phyloP scores from a whole-genome alignment of 37 sponge, comb jelly and placozoan species.

The Spongilla lacustris region DNA sequence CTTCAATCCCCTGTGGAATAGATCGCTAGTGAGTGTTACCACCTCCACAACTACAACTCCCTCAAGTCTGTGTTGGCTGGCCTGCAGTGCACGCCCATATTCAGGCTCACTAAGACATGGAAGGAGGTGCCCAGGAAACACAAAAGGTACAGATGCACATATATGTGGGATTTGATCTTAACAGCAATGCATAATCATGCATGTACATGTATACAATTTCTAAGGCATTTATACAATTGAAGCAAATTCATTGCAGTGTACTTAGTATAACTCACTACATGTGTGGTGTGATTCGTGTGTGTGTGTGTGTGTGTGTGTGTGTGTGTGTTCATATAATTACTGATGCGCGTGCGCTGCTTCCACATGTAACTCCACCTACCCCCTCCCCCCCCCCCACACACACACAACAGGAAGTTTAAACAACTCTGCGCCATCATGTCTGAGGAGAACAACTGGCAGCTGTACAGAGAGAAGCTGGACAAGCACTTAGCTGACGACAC shows the following conservation, averaged over 20 bases:
- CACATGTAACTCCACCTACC: too few relatives aligned
- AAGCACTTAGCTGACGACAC: conserved; percentile 2
- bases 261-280: background rate
- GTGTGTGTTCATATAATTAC: conserved; percentile 47
- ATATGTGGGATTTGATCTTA: too few relatives aligned
- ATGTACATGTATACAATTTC: too few relatives aligned
- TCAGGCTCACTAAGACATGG: conserved; percentile 55
- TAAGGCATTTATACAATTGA: background rate
- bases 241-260: background rate
- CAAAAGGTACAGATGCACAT: too few relatives aligned
- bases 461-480: conserved; percentile 43
- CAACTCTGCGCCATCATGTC: conserved; percentile 51
- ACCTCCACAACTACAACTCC: conserved; percentile 65
- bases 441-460: conserved; percentile 64
- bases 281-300: background rate
- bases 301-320: conserved; percentile 31
- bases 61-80: conserved; percentile 70
- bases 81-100: conserved; percentile 64
- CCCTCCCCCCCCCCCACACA: background rate
- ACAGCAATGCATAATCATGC: too few relatives aligned
- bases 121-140: conserved; percentile 30
- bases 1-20: background rate
- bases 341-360: too few relatives aligned
- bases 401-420: conserved; percentile 34
- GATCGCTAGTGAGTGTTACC: conserved; percentile 61